Evolutionary conservation across 1,140 invertebrate species (phyloP).

Genomic region (Campodea augens): DNA sequence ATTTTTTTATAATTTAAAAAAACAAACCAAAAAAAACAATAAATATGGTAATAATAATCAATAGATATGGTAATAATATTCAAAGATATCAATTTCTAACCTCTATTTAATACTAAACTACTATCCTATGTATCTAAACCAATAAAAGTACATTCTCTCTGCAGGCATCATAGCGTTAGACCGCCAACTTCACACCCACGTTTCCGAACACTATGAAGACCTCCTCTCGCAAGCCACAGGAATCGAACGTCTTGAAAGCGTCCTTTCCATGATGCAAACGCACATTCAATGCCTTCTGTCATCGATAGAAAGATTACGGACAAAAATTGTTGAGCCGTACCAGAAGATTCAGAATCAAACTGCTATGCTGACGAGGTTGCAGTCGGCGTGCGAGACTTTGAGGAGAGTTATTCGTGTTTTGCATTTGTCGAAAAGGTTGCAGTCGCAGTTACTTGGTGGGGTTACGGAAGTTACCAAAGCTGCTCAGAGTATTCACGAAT

Average conservation of each 20-base stretch:
- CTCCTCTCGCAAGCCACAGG: conserved; percentile 73
- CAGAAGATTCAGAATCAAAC: conserved; percentile 63
- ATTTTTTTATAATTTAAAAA: too few species aligned
- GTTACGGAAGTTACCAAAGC: conserved; percentile 56
- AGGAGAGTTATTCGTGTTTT: conserved; percentile 55
- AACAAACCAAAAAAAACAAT: too few species aligned
- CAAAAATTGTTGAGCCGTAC: conserved; percentile 64
- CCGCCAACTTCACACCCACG: conserved; percentile 64
- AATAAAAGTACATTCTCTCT: conserved; percentile 54
- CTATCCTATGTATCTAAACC: too few species aligned
- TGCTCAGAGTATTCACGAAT: conserved; percentile 64
- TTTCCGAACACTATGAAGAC: conserved; percentile 70
- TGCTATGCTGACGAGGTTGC: conserved; percentile 52
- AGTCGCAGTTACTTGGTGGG: conserved; percentile 36
- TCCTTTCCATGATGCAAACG: conserved; percentile 56
- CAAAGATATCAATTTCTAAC: too few species aligned
- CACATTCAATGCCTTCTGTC: conserved; percentile 59
- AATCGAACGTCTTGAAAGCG: conserved; percentile 69
- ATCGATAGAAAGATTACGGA: conserved; percentile 49
- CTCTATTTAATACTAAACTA: too few species aligned
- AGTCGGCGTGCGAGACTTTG: conserved; percentile 70
- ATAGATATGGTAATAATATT: too few species aligned
- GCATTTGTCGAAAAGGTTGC: conserved; percentile 49
- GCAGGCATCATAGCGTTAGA: too few species aligned
- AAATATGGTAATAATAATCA: too few species aligned